Evolutionary conservation across 2,888 invertebrate genomes (phyloP).

Genomic region (Agonopterix arenella): DNA sequence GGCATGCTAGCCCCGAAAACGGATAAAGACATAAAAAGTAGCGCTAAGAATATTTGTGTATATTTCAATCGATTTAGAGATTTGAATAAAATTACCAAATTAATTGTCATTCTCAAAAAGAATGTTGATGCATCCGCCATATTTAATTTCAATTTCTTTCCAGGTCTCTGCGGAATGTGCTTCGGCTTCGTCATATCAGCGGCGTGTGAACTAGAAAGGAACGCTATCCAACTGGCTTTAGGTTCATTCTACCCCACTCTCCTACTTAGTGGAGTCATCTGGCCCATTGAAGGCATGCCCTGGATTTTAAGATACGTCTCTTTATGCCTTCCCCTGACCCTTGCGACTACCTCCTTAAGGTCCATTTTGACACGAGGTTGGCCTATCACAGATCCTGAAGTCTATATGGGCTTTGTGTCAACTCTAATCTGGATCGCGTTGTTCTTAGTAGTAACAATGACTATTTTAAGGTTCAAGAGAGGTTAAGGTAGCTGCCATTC

Average conservation of each 20-base stretch:
- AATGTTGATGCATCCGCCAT: no score
- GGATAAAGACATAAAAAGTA: no score
- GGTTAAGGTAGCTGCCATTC: slow-evolving; percentile 67
- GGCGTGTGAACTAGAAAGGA: slow-evolving; percentile 92
- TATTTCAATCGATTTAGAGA: no score
- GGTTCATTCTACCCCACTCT: slow-evolving; percentile 97
- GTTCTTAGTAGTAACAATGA: slow-evolving; percentile 87
- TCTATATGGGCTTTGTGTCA: slow-evolving; percentile 92
- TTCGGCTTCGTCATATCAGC: slow-evolving; percentile 97
- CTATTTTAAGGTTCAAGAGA: slow-evolving; percentile 88
- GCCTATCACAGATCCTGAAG: slow-evolving; percentile 87
- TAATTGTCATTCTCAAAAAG: no score
- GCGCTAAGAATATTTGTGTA: no score
- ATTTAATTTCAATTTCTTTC: slow-evolving; percentile 6
- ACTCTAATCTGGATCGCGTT: slow-evolving; percentile 91
- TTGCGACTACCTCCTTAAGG: slow-evolving; percentile 94
- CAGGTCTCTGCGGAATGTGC: slow-evolving; percentile 95
- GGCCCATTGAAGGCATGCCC: slow-evolving; percentile 98
- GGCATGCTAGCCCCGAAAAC: no score
- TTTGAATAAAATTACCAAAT: no score
- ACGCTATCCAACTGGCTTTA: slow-evolving; percentile 94
- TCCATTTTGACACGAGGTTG: slow-evolving; percentile 93
- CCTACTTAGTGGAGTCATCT: slow-evolving; percentile 94
- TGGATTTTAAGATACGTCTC: slow-evolving; percentile 88
- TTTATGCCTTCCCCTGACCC: slow-evolving; percentile 89